Evolutionary conservation across 2,797 vertebrate species (phyloP).

Genomic region (Urosaurus nigricauda): DNA sequence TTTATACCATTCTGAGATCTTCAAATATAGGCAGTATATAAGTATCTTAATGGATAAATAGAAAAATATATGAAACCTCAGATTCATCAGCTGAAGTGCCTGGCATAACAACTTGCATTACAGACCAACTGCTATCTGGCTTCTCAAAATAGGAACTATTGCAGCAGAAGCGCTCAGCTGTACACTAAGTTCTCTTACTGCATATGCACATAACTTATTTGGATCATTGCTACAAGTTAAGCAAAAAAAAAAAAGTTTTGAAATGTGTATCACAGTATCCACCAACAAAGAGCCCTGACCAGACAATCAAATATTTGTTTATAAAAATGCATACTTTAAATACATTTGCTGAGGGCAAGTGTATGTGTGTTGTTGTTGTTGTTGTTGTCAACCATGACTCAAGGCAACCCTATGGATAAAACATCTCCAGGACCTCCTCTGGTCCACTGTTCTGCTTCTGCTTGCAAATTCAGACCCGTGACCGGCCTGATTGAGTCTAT

Average conservation of each 20-base stretch:
- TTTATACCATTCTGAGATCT: too few relatives aligned
- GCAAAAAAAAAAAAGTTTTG: too few relatives aligned
- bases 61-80: neutral
- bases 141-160: neutral
- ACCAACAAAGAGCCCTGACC: too few relatives aligned
- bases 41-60: neutral
- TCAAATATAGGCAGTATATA: too few relatives aligned
- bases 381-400: too few relatives aligned
- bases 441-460: too few relatives aligned
- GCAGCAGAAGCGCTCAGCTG: neutral
- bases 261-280: too few relatives aligned
- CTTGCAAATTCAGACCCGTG: too few relatives aligned
- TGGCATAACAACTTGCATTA: neutral
- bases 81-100: neutral
- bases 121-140: neutral
- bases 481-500: too few relatives aligned
- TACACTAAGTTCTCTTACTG: neutral
- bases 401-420: too few relatives aligned
- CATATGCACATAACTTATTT: neutral
- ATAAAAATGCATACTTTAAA: neutral
- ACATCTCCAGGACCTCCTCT: too few relatives aligned
- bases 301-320: neutral
- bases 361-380: neutral
- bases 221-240: neutral
- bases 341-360: neutral